These are phyloP conservation scores for Neolamprologus ventralis DNA, from an alignment of 2,113 vertebrate species.

Conservation along the genomic window DNA sequence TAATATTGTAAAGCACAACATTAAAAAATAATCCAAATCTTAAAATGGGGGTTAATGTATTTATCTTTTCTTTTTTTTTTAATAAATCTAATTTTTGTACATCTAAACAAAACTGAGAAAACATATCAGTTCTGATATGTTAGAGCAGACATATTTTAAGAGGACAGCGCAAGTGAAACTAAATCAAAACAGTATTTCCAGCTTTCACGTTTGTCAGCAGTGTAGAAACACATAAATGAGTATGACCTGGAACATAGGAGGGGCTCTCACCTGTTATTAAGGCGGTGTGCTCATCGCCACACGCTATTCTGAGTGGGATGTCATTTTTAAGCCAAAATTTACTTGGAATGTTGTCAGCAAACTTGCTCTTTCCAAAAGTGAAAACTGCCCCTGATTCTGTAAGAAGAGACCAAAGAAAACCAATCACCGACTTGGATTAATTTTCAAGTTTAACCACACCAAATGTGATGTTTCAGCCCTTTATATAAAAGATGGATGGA, in stretches of 20 bases:
- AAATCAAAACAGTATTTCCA: background rate
- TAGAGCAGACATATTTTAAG: background rate
- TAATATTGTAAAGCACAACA: background rate
- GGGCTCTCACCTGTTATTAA: conserved; percentile 81
- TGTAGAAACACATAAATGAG: background rate
- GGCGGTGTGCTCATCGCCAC: conserved; percentile 92
- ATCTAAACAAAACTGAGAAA: background rate
- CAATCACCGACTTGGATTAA: background rate
- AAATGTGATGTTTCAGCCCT: background rate
- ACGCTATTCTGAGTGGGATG: conserved; percentile 75
- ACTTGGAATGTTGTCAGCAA: conserved; percentile 87
- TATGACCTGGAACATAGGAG: background rate
- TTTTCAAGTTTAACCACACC: background rate
- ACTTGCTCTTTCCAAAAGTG: conserved; percentile 93
- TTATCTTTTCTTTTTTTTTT: background rate
- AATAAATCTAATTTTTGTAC: background rate
- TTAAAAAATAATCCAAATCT: background rate
- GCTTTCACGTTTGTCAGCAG: background rate
- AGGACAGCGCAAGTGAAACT: background rate
- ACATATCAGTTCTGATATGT: background rate
- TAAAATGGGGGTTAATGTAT: background rate
- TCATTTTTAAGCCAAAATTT: conserved; percentile 98
- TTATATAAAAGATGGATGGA: background rate
- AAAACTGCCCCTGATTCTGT: conserved; percentile 91
- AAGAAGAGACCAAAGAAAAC: background rate